phyloP scores from a whole-genome alignment of 2,797 vertebrate genomes.

The Pseudochaenichthys georgianus region DNA sequence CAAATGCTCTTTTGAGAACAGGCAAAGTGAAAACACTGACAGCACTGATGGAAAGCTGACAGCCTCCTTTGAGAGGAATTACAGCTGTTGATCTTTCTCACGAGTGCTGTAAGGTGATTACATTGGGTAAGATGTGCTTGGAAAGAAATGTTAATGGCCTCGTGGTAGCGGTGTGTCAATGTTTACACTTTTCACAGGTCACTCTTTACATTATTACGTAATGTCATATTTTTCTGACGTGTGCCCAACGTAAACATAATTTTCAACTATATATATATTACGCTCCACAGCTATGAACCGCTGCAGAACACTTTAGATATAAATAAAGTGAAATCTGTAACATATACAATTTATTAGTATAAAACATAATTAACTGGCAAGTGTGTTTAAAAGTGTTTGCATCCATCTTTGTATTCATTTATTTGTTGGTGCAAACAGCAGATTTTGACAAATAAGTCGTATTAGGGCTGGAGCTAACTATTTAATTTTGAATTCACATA shows the following conservation, averaged over 20 bases:
- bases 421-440: background rate
- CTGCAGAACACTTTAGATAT: background rate
- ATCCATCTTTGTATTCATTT: background rate
- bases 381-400: background rate
- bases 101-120: constrained; percentile 51
- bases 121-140: constrained; percentile 32
- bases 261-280: background rate
- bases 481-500: background rate
- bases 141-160: constrained; percentile 48
- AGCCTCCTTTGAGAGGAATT: constrained; percentile 50
- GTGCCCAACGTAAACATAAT: background rate
- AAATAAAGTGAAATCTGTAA: background rate
- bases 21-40: constrained; percentile 64
- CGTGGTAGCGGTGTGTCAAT: constrained; percentile 25
- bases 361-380: background rate
- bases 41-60: constrained; percentile 65
- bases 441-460: background rate
- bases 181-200: constrained; percentile 39
- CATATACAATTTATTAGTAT: background rate
- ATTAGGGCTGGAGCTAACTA: background rate
- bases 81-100: constrained; percentile 60
- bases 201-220: constrained; percentile 11
- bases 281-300: background rate
- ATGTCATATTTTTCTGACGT: background rate
- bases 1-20: constrained; percentile 68